A percentile compares a stretch with the other conserved stretches of the same genome.
Conservation (phyloP, 2,113 vertebrate species). For the Coptodon bakossiorum region DNA sequence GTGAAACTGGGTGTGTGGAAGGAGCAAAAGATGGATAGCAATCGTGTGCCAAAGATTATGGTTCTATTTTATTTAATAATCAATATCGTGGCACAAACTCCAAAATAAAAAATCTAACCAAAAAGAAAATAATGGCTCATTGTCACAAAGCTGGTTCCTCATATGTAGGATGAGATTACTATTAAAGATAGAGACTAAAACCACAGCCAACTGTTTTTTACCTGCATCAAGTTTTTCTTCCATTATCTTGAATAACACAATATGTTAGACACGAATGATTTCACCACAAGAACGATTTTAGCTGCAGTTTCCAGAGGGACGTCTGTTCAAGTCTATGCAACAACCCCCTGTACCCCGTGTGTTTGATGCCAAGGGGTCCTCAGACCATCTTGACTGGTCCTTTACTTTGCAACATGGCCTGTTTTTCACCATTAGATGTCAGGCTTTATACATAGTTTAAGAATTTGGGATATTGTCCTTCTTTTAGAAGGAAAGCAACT, state of each 20-base stretch:
- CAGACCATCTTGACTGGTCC: neutral
- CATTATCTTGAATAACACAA: neutral
- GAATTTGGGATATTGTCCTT: neutral
- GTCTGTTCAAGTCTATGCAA: neutral
- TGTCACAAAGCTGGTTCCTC: neutral
- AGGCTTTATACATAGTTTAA: neutral
- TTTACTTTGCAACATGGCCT: neutral
- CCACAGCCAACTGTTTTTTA: neutral
- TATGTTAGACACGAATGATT: neutral
- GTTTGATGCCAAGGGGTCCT: neutral
- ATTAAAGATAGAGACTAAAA: neutral
- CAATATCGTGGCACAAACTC: neutral
- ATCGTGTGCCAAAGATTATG: neutral
- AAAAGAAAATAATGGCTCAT: neutral
- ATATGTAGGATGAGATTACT: neutral
- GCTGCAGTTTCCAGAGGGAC: neutral
- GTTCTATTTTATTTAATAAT: neutral
- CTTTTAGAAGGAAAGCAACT: neutral
- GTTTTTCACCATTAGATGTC: neutral
- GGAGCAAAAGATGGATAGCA: neutral
- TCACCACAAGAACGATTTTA: neutral
- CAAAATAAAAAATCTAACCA: neutral
- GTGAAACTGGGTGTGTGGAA: neutral
- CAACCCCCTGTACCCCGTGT: neutral
- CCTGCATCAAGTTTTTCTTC: neutral